phyloP scores from a whole-genome alignment of 1,140 invertebrate species.

The Lanistes nyassanus region DNA sequence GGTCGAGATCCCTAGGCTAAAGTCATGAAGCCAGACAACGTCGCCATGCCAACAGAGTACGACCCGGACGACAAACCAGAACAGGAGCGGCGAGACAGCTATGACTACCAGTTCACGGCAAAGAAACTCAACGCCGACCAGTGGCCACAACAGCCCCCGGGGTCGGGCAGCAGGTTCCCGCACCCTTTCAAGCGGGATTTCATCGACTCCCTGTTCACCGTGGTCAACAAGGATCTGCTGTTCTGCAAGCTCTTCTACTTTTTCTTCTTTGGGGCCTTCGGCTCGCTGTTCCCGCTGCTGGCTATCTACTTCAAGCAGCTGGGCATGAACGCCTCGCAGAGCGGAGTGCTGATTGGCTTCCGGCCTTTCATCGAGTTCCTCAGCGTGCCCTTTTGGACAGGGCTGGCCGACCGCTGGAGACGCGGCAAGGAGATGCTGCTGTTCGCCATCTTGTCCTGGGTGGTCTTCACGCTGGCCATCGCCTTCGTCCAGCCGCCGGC shows the following conservation, averaged over 20 bases:
- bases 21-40: slow-evolving; percentile 22
- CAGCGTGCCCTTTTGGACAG: slow-evolving; percentile 98
- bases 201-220: slow-evolving; percentile 58
- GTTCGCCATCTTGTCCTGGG: slow-evolving; percentile 93
- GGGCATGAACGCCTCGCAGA: slow-evolving; percentile 96
- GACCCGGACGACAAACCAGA: slow-evolving; percentile 45
- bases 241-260: slow-evolving; percentile 85
- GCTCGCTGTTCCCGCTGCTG: slow-evolving; percentile 96
- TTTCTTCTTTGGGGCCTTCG: slow-evolving; percentile 99
- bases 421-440: slow-evolving; percentile 80
- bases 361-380: slow-evolving; percentile 97
- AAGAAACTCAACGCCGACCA: slow-evolving; percentile 27
- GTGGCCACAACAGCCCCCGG: slow-evolving; percentile 33
- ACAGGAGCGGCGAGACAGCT: slow-evolving; percentile 26
- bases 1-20: background rate
- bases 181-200: slow-evolving; percentile 67
- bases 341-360: slow-evolving; percentile 79
- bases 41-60: slow-evolving; percentile 42
- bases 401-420: slow-evolving; percentile 80
- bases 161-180: slow-evolving; percentile 71
- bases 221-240: slow-evolving; percentile 60
- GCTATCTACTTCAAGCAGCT: slow-evolving; percentile 98
- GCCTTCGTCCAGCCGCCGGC: slow-evolving; percentile 94
- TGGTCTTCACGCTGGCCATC: slow-evolving; percentile 94
- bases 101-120: slow-evolving; percentile 21